A percentile compares a stretch with the other conserved stretches of the same genome.
Evolutionary conservation across 1,140 invertebrate genomes (phyloP).

Genomic region (Chironomus tepperi): DNA sequence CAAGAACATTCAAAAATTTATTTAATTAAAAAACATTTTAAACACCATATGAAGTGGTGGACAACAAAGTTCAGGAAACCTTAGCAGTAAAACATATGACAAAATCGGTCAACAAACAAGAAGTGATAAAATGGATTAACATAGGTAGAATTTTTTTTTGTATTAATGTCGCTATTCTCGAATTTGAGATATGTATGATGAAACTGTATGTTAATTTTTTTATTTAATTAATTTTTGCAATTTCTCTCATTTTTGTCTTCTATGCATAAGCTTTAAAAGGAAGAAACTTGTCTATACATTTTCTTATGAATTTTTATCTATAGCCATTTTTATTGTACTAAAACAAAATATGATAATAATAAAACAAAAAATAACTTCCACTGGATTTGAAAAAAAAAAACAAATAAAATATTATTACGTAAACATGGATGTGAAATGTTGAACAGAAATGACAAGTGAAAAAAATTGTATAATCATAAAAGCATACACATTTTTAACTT

Average conservation of each 20-base stretch:
- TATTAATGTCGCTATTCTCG: conserved; percentile 5
- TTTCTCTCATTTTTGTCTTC: neutral
- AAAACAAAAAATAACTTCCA: neutral
- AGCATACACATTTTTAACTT: neutral
- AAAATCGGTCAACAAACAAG: neutral
- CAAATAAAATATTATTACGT: neutral
- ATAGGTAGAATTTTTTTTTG: neutral
- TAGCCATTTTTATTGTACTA: neutral
- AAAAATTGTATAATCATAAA: neutral
- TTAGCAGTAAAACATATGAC: too few relatives aligned
- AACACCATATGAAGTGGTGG: too few relatives aligned
- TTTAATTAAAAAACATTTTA: too few relatives aligned
- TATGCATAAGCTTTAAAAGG: neutral
- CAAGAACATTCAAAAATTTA: too few relatives aligned
- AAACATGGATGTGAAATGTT: neutral
- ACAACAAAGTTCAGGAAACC: too few relatives aligned
- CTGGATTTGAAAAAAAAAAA: neutral
- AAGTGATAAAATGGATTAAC: neutral
- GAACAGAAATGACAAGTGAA: neutral
- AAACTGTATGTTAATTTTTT: neutral
- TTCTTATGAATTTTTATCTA: neutral
- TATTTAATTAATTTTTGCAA: neutral
- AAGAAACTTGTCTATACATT: neutral
- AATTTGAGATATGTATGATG: neutral
- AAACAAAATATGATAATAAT: neutral